phyloP scores from a whole-genome alignment of 2,888 invertebrate genomes.

The Trisateles emortualis region DNA sequence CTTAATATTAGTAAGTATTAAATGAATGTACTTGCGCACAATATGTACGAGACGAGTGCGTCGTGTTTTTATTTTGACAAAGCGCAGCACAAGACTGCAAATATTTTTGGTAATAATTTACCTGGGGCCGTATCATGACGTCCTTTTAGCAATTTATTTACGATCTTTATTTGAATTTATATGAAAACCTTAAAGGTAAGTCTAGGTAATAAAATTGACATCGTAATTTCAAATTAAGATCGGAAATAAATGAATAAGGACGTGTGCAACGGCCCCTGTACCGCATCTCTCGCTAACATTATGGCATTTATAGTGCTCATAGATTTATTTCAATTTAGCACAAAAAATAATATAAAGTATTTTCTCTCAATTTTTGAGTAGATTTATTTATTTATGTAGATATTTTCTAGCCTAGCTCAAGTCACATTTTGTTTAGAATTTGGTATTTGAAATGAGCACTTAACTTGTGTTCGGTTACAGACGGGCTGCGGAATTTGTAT shows the following conservation, averaged over 20 bases:
- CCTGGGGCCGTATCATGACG: no score
- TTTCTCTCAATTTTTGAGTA: conserved; percentile 71
- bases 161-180: no score
- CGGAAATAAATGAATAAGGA: no score
- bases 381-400: conserved; percentile 64
- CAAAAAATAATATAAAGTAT: conserved; percentile 55
- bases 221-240: no score
- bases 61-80: conserved; percentile 57
- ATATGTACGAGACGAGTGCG: conserved; percentile 59
- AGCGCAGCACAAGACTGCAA: conserved; percentile 72
- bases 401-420: conserved; percentile 70
- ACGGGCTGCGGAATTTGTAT: conserved; percentile 69
- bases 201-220: no score
- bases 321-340: conserved; percentile 75
- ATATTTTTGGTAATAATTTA: conserved; percentile 82
- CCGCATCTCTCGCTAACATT: conserved; percentile 66
- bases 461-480: conserved; percentile 48
- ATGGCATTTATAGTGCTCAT: conserved; percentile 79
- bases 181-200: no score
- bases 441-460: conserved; percentile 58
- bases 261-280: no score
- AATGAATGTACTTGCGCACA: conserved; percentile 81
- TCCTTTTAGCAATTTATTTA: no score
- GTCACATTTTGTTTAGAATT: conserved; percentile 60
- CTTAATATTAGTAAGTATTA: conserved; percentile 73